Percentiles rank a stretch among this genome's conserved stretches.
phyloP scores from a whole-genome alignment of 2,113 vertebrate species.

The Poecilia latipinna region DNA sequence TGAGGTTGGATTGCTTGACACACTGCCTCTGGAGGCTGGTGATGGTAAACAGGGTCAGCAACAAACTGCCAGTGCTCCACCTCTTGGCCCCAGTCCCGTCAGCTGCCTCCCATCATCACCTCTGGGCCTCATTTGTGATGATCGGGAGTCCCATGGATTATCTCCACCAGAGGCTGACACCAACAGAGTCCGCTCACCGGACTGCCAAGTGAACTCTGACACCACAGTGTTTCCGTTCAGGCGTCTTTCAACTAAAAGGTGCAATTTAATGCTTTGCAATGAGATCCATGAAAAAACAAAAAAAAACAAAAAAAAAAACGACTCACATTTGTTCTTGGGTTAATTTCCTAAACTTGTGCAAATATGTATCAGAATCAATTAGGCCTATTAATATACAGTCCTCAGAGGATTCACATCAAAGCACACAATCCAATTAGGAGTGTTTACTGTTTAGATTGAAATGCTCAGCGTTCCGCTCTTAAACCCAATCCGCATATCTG shows the following conservation, averaged over 20 bases:
- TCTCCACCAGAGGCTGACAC: conserved; percentile 20
- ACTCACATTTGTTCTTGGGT: conserved; percentile 49
- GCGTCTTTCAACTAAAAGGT: conserved; percentile 16
- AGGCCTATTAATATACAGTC: conserved; percentile 71
- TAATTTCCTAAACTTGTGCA: conserved; percentile 62
- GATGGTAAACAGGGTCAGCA: conserved; percentile 35
- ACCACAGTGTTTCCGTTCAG: conserved; percentile 18
- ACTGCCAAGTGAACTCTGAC: conserved; percentile 46
- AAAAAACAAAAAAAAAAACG: too few species aligned
- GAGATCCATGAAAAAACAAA: conserved; percentile 34
- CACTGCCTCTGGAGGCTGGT: conserved; percentile 18
- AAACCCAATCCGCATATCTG: conserved; percentile 68
- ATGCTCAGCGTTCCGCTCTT: conserved; percentile 66
- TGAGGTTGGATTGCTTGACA: conserved; percentile 42
- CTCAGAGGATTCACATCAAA: conserved; percentile 76
- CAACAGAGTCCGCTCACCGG: conserved; percentile 23
- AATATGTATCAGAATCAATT: conserved; percentile 77
- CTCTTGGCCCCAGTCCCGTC: conserved; percentile 39
- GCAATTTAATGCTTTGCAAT: conserved; percentile 4
- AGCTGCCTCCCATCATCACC: conserved; percentile 16
- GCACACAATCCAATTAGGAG: conserved; percentile 78
- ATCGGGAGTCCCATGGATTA: conserved; percentile 42
- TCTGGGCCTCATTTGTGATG: conserved; percentile 64
- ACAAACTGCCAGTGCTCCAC: conserved; percentile 37
- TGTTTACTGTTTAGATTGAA: conserved; percentile 77